phyloP scores from a whole-genome alignment of 2,888 invertebrate species.

The Scelioninae gen. 2 region DNA sequence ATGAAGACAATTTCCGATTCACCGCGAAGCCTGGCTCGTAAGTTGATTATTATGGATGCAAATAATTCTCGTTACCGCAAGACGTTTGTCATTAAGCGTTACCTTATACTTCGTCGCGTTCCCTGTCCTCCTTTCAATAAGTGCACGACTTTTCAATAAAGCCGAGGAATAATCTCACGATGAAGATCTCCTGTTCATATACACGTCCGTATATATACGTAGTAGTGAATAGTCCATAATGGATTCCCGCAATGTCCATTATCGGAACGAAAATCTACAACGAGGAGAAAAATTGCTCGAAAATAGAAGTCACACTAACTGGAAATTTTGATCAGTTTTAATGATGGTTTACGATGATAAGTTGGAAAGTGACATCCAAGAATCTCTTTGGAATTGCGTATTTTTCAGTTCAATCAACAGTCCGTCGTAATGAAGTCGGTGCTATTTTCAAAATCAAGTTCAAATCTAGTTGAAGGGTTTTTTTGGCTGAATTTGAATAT shows the following conservation, averaged over 20 bases:
- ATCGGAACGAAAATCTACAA: constrained; percentile 26
- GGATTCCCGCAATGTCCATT: constrained; percentile 31
- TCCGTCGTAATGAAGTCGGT: too few relatives aligned
- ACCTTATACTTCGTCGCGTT: constrained; percentile 13
- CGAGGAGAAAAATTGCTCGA: constrained; percentile 1
- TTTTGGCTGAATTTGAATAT: too few relatives aligned
- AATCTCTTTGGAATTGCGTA: too few relatives aligned
- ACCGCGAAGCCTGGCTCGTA: constrained; percentile 43
- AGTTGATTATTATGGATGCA: constrained; percentile 52
- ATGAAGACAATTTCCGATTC: constrained; percentile 56
- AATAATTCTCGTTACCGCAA: constrained; percentile 56
- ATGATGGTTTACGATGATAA: background rate
- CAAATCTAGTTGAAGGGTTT: too few relatives aligned
- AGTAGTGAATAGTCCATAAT: constrained; percentile 23
- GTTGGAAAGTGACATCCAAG: too few relatives aligned
- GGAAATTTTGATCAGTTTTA: constrained; percentile 25
- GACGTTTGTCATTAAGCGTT: constrained; percentile 47
- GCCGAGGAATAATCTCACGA: constrained; percentile 41
- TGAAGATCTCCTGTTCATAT: constrained; percentile 39
- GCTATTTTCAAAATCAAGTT: too few relatives aligned
- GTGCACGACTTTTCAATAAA: constrained; percentile 33
- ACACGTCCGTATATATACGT: too few relatives aligned
- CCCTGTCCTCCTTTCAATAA: constrained; percentile 26
- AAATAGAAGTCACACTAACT: constrained; percentile 12
- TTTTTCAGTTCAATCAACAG: too few relatives aligned